A percentile compares a stretch with the other conserved stretches of the same genome.
Conservation (phyloP, 2,888 invertebrate species). For the Erebia ligea region DNA sequence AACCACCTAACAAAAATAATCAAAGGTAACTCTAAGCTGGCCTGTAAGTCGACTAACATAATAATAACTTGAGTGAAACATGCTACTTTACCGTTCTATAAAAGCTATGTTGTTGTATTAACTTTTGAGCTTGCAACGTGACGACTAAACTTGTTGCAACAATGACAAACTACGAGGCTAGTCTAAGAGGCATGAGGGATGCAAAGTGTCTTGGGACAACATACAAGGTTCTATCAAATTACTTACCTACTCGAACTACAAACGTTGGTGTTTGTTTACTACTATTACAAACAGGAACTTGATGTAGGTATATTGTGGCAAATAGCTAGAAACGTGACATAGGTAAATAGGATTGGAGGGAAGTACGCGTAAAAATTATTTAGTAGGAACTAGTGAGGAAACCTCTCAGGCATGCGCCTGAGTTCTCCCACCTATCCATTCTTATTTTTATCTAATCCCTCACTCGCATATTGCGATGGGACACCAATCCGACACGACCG, state of each 20-base stretch:
- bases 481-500: too few species aligned
- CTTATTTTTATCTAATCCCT: too few species aligned
- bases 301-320: neutral
- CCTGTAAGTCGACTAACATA: neutral
- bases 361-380: too few species aligned
- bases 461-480: too few species aligned
- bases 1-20: neutral
- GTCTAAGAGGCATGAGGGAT: conserved; percentile 14
- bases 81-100: neutral
- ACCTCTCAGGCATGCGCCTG: too few species aligned
- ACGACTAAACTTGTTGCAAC: conserved; percentile 4
- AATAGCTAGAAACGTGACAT: too few species aligned
- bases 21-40: neutral
- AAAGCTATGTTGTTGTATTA: neutral
- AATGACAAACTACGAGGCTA: conserved; percentile 17
- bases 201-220: conserved; percentile 1
- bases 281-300: neutral
- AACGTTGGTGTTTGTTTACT: conserved; percentile 4
- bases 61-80: conserved; percentile 4
- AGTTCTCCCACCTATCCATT: too few species aligned
- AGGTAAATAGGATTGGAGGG: too few species aligned
- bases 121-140: conserved; percentile 13
- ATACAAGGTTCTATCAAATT: conserved; percentile 13
- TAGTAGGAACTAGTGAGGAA: too few species aligned
- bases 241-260: conserved; percentile 9